A percentile compares a stretch with the other conserved stretches of the same genome.
phyloP scores from a whole-genome alignment of 1,140 invertebrate genomes.

The Microplitis mediator region DNA sequence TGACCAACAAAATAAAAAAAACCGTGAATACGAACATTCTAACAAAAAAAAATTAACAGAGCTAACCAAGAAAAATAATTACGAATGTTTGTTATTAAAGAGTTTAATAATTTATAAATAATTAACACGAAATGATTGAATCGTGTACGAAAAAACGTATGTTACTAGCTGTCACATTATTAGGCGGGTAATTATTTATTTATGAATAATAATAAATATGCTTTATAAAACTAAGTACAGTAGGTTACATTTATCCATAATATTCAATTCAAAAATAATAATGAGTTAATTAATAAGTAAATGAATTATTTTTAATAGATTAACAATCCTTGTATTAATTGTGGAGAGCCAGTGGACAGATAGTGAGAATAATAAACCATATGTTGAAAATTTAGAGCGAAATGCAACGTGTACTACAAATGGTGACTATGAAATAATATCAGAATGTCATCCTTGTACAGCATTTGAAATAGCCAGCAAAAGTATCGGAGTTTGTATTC shows the following conservation, averaged over 20 bases:
- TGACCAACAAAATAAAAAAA: background rate
- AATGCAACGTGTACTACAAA: conserved; percentile 76
- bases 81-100: background rate
- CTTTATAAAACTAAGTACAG: background rate
- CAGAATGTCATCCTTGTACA: conserved; percentile 80
- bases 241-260: background rate
- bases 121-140: conserved; percentile 67
- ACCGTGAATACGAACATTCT: background rate
- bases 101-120: conserved; percentile 1
- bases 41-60: background rate
- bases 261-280: background rate
- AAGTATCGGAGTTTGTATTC: conserved; percentile 72
- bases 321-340: conserved; percentile 78
- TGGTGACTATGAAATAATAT: conserved; percentile 72
- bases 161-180: conserved; percentile 67
- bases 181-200: conserved; percentile 65
- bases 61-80: background rate
- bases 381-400: conserved; percentile 70
- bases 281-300: background rate
- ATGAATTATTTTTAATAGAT: conserved; percentile 55
- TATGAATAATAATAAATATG: conserved; percentile 9
- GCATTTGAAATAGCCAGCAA: conserved; percentile 76
- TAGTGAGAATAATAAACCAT: conserved; percentile 60
- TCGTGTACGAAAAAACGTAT: conserved; percentile 73
- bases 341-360: conserved; percentile 77